Percentiles rank a stretch among this genome's conserved stretches.
phyloP scores from a whole-genome alignment of 2,888 invertebrate species.

The Alloscopus bannaensis region DNA sequence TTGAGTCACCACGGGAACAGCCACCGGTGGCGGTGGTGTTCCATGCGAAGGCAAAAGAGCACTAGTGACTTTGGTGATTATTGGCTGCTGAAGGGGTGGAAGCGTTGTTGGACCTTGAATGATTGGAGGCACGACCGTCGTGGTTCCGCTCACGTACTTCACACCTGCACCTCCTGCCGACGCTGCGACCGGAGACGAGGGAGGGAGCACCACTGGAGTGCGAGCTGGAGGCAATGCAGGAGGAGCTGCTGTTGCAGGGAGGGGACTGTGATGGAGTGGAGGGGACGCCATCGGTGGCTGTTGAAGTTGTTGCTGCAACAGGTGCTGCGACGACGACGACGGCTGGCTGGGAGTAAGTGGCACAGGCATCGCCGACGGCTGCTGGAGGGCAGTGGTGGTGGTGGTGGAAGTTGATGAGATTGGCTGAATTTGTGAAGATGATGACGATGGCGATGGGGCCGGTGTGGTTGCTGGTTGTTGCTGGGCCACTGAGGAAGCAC shows the following conservation, averaged over 20 bases:
- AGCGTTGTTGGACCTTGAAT: conserved; percentile 31
- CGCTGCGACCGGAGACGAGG: too few species aligned
- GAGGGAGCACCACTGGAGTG: too few species aligned
- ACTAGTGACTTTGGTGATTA: conserved; percentile 18
- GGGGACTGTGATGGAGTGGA: background rate
- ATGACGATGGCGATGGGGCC: conserved; percentile 7
- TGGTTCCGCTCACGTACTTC: conserved; percentile 50
- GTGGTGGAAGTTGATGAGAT: background rate
- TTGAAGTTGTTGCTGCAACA: conserved; percentile 68
- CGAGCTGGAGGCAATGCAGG: conserved; percentile 17
- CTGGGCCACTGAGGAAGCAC: conserved; percentile 38
- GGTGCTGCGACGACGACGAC: conserved; percentile 49
- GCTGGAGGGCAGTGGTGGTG: background rate
- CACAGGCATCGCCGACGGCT: background rate
- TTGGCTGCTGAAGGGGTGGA: conserved; percentile 7
- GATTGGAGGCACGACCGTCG: conserved; percentile 51
- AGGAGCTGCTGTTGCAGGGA: background rate
- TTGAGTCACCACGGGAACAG: conserved; percentile 35
- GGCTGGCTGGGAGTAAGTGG: too few species aligned
- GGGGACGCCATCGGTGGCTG: conserved; percentile 46
- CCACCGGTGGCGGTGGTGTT: background rate
- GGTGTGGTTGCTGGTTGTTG: conserved; percentile 8
- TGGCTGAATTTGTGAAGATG: conserved; percentile 26
- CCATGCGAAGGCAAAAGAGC: background rate
- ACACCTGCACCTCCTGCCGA: conserved; percentile 45